These are phyloP conservation scores for Nebria salina DNA, from an alignment of 2,888 invertebrate species.

Conservation along the genomic window DNA sequence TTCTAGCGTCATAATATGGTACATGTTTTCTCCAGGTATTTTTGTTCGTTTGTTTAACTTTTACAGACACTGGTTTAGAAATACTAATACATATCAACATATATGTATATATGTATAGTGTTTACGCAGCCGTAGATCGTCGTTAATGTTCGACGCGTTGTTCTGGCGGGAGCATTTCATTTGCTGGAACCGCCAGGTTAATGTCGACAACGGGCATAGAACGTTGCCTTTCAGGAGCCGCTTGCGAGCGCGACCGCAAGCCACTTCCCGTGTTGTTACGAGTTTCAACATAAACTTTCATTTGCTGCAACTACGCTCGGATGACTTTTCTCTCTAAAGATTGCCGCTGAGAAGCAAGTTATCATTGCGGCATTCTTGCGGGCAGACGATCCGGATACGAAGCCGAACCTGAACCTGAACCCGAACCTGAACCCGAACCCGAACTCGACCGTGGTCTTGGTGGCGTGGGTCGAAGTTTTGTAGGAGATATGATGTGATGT, in stretches of 20 bases:
- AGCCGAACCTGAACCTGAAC: not conserved
- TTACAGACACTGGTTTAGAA: not conserved
- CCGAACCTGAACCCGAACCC: not conserved
- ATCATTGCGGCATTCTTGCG: conserved; percentile 38
- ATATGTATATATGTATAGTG: not conserved
- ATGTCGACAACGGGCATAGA: conserved; percentile 32
- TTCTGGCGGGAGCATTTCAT: conserved; percentile 41
- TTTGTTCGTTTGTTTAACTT: not conserved
- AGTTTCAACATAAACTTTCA: conserved; percentile 47
- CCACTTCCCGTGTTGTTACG: conserved; percentile 44
- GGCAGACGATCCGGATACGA: not conserved
- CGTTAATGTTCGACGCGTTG: conserved; percentile 44
- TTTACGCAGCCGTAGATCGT: conserved; percentile 42
- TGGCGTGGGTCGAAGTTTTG: not conserved
- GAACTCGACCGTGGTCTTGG: not conserved
- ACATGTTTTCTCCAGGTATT: not conserved
- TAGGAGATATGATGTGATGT: not conserved
- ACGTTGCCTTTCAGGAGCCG: conserved; percentile 31
- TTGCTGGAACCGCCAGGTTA: conserved; percentile 43
- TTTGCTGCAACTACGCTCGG: conserved; percentile 43
- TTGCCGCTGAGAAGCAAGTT: conserved; percentile 37
- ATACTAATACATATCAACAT: not conserved
- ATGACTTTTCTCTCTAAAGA: conserved; percentile 43
- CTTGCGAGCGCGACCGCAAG: conserved; percentile 35
- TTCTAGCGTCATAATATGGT: not conserved